Conservation (phyloP, 2,797 vertebrate species). For the Betta splendens region DNA sequence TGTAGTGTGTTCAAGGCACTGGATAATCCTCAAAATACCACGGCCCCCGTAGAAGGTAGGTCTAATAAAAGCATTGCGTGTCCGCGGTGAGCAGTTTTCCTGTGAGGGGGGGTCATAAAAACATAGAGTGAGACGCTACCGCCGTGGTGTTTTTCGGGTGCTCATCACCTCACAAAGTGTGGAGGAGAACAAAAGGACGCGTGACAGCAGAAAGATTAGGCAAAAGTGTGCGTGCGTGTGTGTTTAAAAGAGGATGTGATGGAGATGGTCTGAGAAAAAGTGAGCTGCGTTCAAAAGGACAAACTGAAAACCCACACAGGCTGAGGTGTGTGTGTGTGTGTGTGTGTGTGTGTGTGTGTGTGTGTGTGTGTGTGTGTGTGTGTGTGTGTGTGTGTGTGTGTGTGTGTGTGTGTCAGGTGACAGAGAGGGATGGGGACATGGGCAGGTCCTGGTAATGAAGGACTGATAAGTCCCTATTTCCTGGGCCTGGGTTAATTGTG, state of each 20-base stretch:
- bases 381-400: conserved; percentile 32
- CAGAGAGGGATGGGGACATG: conserved; percentile 79
- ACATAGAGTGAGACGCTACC: not conserved
- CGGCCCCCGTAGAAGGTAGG: not conserved
- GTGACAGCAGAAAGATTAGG: conserved; percentile 29
- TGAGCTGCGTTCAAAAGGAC: conserved; percentile 25
- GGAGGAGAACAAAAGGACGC: conserved; percentile 35
- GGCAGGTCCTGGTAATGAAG: conserved; percentile 80
- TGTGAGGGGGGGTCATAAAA: conserved; percentile 11
- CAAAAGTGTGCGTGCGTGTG: conserved; percentile 1
- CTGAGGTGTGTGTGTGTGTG: conserved; percentile 12
- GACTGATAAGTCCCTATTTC: conserved; percentile 82
- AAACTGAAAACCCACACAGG: conserved; percentile 39
- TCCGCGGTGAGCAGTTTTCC: not conserved
- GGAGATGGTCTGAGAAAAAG: conserved; percentile 20
- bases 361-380: conserved; percentile 26
- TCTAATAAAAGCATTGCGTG: conserved; percentile 12
- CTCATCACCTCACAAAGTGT: conserved; percentile 21
- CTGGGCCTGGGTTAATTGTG: conserved; percentile 85
- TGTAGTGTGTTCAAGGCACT: no score
- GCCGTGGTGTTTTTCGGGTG: conserved; percentile 1
- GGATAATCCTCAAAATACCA: no score
- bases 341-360: conserved; percentile 23
- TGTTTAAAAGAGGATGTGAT: conserved; percentile 9
- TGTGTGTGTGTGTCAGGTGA: conserved; percentile 59